Evolutionary conservation across 2,797 vertebrate species (phyloP).

Genomic region (Lophotriccus pileatus): DNA sequence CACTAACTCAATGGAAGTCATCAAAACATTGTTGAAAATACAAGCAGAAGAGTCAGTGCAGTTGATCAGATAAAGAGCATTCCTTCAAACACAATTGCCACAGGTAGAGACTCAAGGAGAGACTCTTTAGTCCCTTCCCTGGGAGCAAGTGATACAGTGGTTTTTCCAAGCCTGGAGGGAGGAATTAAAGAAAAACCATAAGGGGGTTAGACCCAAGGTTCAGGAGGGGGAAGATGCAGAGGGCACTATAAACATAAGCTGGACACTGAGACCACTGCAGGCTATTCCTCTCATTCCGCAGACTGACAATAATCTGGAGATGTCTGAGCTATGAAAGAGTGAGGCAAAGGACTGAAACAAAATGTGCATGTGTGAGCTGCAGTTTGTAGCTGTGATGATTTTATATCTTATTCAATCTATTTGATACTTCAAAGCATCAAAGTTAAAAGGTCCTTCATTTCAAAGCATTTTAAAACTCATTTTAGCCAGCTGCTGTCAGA

Average conservation of each 20-base stretch:
- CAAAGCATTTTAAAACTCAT: neutral
- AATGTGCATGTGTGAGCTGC: neutral
- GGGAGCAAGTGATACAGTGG: neutral
- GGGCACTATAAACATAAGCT: neutral
- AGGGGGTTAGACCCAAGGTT: neutral
- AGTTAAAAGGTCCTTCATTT: neutral
- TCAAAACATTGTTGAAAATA: neutral
- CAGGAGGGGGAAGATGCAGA: neutral
- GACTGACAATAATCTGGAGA: neutral
- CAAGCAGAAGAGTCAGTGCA: neutral
- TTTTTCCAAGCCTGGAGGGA: neutral
- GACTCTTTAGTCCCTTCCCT: neutral
- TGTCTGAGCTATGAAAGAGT: conserved; percentile 30
- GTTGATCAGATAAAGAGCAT: neutral
- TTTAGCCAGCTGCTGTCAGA: conserved; percentile 4
- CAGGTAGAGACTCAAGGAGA: neutral
- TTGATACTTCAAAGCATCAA: neutral
- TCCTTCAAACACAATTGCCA: neutral
- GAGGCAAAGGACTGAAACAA: neutral
- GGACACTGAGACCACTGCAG: neutral
- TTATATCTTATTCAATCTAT: neutral
- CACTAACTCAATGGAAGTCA: neutral
- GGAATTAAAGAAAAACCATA: neutral
- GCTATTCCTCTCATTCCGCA: neutral
- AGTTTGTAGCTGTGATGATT: neutral